Base-by-base conservation (phyloP, 2,113 vertebrate genomes). In the Nasalis larvatus region DNA sequence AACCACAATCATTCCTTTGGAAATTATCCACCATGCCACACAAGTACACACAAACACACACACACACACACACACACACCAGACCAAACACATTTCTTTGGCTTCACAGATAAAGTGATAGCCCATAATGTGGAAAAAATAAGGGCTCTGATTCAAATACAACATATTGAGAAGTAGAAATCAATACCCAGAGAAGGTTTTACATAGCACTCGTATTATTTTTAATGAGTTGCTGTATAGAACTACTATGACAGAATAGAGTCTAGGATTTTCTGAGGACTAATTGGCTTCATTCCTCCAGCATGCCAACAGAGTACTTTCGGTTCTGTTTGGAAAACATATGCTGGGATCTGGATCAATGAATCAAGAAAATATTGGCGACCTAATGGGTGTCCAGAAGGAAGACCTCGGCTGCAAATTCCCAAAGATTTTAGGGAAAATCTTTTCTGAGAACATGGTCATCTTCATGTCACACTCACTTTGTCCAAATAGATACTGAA, bases 191-290 rank as follows among this genome's bases (percentile, higher is more conserved):
- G 92, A 87, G 71, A 94, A 94, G 92, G 78, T 95, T 97, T 97
- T 94, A 81, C 87, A 90, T 85, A 49, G 49, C 63, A 77, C 84
- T 90, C 0, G 0, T 81, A 94, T 96, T 96, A 98, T 98, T 97
- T 97, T 97, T 98, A 98, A 96, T 95, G 95, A 97, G 94, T 85
- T 94, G 56, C 84, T 87, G 20, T 95, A 94, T 20, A 96, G 86
- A 96, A 86, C 71, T 27, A 95, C 54, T 63, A 88, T 76, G 71
- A 49, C 71, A 88, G 84, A 97, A 85, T 35, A 27, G 81, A 96
- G 76, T 83, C 87, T 54, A 91, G 52, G 80, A 94, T 86, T 93
- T 92, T 95, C 74, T 68, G 94, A 87, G 35, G 80, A 52, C 89
- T 97, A 96, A 97, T 82, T 96, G 97, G 87, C 87, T 92, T 85